These are phyloP conservation scores for Zenarchopterus dispar DNA, from an alignment of 2,797 vertebrate species.

Conservation along the genomic window DNA sequence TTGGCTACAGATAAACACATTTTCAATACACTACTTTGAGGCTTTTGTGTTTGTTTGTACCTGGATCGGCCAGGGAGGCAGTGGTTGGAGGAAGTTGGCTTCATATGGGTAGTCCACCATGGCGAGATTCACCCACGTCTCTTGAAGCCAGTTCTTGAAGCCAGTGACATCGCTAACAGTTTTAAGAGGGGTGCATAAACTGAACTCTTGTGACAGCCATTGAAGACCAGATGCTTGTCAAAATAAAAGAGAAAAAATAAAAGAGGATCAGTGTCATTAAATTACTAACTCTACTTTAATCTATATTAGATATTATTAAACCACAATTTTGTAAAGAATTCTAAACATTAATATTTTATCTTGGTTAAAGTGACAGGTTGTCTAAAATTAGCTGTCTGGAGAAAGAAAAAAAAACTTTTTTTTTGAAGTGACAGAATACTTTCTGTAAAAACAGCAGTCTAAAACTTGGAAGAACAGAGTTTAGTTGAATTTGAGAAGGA, in stretches of 20 bases:
- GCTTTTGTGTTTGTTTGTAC: conserved; percentile 70
- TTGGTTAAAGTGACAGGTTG: too few species aligned
- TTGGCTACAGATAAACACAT: background rate
- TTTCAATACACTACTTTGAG: background rate
- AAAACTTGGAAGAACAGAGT: too few species aligned
- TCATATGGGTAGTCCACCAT: conserved; percentile 97
- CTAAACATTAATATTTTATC: too few species aligned
- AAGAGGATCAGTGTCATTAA: background rate
- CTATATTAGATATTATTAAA: too few species aligned
- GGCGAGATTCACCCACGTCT: conserved; percentile 95
- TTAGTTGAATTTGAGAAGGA: too few species aligned
- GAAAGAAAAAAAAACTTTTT: too few species aligned
- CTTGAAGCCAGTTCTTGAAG: conserved; percentile 92
- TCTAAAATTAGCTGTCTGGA: too few species aligned
- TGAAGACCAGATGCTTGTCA: conserved; percentile 83
- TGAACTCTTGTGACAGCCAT: conserved; percentile 89
- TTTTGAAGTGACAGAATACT: too few species aligned
- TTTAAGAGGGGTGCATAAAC: conserved; percentile 86
- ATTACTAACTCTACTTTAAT: too few species aligned
- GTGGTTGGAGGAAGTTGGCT: conserved; percentile 91
- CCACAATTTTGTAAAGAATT: too few species aligned
- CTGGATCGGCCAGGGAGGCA: conserved; percentile 94
- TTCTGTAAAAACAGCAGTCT: too few species aligned
- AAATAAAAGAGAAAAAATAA: conserved; percentile 15
- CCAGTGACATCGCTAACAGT: conserved; percentile 58